Evolutionary conservation across 2,797 vertebrate species (phyloP).

Genomic region (Brachyalestes nurse): DNA sequence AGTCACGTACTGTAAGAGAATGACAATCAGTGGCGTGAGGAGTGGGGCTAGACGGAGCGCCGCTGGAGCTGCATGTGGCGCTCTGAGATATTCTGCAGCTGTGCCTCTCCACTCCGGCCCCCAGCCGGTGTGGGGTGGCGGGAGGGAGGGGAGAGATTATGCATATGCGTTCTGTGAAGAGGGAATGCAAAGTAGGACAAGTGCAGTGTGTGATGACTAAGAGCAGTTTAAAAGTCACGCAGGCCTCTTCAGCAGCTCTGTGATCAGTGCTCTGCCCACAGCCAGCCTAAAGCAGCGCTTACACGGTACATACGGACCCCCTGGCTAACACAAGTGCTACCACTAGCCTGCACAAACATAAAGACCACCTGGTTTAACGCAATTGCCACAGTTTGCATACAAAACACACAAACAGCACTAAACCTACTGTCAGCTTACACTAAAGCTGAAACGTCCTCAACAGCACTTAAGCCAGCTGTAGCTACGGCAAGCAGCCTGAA

Average conservation of each 20-base stretch:
- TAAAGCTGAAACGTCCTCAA: background rate
- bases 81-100: slow-evolving; percentile 30
- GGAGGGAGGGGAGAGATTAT: slow-evolving; percentile 16
- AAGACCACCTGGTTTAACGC: background rate
- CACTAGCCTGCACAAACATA: background rate
- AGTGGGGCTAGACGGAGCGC: background rate
- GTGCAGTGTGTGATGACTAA: slow-evolving; percentile 37
- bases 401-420: background rate
- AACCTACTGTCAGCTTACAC: background rate
- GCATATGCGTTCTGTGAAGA: slow-evolving; percentile 17
- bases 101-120: slow-evolving; percentile 9
- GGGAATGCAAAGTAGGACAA: slow-evolving; percentile 32
- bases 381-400: too few relatives aligned
- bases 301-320: background rate
- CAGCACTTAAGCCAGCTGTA: background rate
- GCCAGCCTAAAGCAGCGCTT: background rate
- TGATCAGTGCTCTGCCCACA: slow-evolving; percentile 25
- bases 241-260: slow-evolving; percentile 21
- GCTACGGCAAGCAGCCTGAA: background rate
- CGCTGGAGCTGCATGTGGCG: slow-evolving; percentile 9
- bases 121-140: slow-evolving; percentile 33
- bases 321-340: background rate
- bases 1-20: slow-evolving; percentile 17
- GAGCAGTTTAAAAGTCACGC: slow-evolving; percentile 39
- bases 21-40: background rate